Conservation (phyloP, 2,888 invertebrate species). For the Ectobius pallidus region DNA sequence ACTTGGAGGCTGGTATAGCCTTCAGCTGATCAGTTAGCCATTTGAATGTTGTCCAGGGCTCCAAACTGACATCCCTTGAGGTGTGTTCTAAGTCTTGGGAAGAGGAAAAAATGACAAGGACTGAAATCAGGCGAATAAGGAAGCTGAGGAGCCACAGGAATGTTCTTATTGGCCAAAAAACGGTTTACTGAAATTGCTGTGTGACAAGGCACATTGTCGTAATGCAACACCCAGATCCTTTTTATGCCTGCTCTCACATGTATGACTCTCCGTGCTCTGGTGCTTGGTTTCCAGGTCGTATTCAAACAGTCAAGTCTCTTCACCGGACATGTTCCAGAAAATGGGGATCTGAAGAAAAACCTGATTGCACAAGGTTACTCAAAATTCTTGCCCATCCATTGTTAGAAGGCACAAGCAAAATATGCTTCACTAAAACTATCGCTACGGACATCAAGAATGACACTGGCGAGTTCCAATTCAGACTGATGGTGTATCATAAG, state of each 20-base stretch:
- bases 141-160: neutral
- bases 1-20: neutral
- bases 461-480: no score
- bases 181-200: no score
- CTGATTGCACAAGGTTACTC: no score
- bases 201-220: neutral
- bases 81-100: neutral
- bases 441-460: no score
- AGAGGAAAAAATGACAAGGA: no score
- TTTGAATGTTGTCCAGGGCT: neutral
- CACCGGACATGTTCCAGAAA: neutral
- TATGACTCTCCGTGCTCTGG: neutral
- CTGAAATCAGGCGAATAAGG: no score
- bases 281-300: neutral
- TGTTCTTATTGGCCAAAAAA: no score
- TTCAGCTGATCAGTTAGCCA: neutral
- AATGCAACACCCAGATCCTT: neutral
- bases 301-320: neutral
- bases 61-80: neutral
- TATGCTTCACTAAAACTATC: no score
- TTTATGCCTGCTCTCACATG: neutral
- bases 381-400: no score
- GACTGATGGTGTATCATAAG: neutral
- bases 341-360: slow-evolving; percentile 41
- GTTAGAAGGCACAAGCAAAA: no score